These are phyloP conservation scores for Junonia oenone DNA, from an alignment of 2,888 invertebrate species.

Conservation along the genomic window DNA sequence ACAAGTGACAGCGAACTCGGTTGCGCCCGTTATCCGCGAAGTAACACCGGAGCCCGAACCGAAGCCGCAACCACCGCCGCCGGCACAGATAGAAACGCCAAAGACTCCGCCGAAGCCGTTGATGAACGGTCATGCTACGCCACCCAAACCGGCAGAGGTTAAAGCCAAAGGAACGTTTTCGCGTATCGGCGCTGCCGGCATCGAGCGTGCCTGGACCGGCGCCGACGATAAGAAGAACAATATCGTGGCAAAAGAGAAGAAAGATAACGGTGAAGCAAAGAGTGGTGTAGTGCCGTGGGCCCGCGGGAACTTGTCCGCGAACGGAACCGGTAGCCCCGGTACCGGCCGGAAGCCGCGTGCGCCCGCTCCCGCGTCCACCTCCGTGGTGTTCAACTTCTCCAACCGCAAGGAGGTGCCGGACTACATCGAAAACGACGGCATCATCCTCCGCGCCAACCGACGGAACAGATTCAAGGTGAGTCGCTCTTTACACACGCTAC, in stretches of 20 bases:
- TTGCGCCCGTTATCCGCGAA: slow-evolving; percentile 21
- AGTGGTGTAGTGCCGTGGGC: slow-evolving; percentile 31
- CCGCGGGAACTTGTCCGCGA: slow-evolving; percentile 34
- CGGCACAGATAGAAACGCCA: slow-evolving; percentile 20
- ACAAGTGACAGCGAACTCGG: slow-evolving; percentile 15
- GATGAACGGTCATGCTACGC: slow-evolving; percentile 42
- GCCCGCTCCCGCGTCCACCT: slow-evolving; percentile 76
- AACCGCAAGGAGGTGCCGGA: slow-evolving; percentile 92
- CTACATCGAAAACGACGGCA: slow-evolving; percentile 94
- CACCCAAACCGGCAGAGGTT: slow-evolving; percentile 23
- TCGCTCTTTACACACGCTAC: background rate
- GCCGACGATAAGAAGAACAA: slow-evolving; percentile 34
- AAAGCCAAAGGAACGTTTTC: slow-evolving; percentile 35
- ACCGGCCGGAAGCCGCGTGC: slow-evolving; percentile 40
- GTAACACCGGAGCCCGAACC: slow-evolving; percentile 29
- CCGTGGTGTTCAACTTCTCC: slow-evolving; percentile 93
- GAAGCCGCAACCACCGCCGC: slow-evolving; percentile 22
- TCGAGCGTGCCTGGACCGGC: slow-evolving; percentile 61
- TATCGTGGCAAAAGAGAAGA: slow-evolving; percentile 27
- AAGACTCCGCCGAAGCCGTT: slow-evolving; percentile 32
- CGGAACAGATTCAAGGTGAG: slow-evolving; percentile 87
- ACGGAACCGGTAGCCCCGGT: slow-evolving; percentile 37
- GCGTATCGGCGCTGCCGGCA: slow-evolving; percentile 47
- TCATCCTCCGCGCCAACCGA: slow-evolving; percentile 83
- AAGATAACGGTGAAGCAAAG: slow-evolving; percentile 29